Evolutionary conservation across 2,113 vertebrate species (phyloP).

Genomic region (Elgaria multicarinata): DNA sequence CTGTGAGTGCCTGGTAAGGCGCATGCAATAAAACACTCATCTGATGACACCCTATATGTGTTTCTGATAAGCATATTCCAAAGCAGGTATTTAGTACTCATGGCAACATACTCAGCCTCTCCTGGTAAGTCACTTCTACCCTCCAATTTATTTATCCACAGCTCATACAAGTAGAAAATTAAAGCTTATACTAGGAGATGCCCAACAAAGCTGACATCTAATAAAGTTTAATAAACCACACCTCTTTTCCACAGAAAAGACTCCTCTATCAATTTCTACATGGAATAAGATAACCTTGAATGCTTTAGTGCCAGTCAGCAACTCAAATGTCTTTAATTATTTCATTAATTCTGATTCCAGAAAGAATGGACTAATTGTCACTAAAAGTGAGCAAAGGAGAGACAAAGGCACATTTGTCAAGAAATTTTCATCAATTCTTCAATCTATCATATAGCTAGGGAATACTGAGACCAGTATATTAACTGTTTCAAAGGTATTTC

Average conservation of each 20-base stretch:
- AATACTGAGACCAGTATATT: neutral
- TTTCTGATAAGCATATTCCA: slow-evolving; percentile 29
- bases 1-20: no score
- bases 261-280: slow-evolving; percentile 10
- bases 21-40: no score
- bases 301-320: slow-evolving; percentile 13
- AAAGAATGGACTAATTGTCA: slow-evolving; percentile 1
- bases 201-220: slow-evolving; percentile 6
- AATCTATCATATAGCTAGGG: neutral
- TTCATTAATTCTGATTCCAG: slow-evolving; percentile 25
- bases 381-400: neutral
- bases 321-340: neutral
- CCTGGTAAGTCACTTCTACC: neutral
- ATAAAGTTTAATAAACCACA: neutral
- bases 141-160: slow-evolving; percentile 20
- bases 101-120: slow-evolving; percentile 15
- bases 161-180: slow-evolving; percentile 23
- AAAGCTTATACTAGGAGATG: neutral
- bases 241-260: slow-evolving; percentile 20
- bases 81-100: slow-evolving; percentile 13
- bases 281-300: neutral
- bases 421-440: neutral
- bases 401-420: neutral
- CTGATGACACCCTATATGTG: no score
- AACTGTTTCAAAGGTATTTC: neutral